Base-by-base conservation (phyloP, 2,888 invertebrate species). In the Pseudolycoriella hygida region DNA sequence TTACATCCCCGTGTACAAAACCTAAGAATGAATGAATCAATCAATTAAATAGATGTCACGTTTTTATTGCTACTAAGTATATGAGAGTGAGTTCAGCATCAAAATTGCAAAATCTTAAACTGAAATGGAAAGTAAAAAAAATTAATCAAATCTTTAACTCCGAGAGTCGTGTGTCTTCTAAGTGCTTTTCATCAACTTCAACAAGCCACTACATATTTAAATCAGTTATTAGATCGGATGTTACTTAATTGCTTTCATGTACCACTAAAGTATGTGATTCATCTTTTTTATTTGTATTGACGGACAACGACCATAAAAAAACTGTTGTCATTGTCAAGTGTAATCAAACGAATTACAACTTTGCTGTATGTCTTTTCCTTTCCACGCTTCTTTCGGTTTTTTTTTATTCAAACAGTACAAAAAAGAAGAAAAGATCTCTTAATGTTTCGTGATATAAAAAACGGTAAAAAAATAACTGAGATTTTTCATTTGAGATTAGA, bases 141-240 rank as follows among this genome's bases (percentile, higher is more conserved):
- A 25, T 6, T 25, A 25, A 25, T 25, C 25, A 25, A 25, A 25
- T 25, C 25, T 25, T 25, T 25, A 25, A 25, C 25, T 25, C 25
- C 25, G 25, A 25, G 25, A 25, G 25, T 25, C 41, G 41, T 41
- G 41, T 41, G 41, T 41, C 41, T 25, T 10, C 30, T 18, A 25
- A 41, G 41, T 41, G 41, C 41, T 41, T 25, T 41, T 41, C 25
- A 41, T 41, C n/a, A 41, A 41, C 20, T 15, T 41, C 41, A 41
- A 41, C 18, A 25, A 25, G 41, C 41, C 20, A 41, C 30, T 41
- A 41, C 19, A 41, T 4, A 41, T 15, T 37, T 37, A 37, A 37
- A 37, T 15, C n/a, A 39, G 39, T 39, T 39, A 39, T 39, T 17
- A 39, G 39, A 39, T 39, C 39, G 39, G 39, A 39, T 17, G 17